Evolutionary conservation across 2,113 vertebrate genomes (phyloP), one percentile per base, ranked within the genome.

Genomic region (Taurulus bubalis): DNA sequence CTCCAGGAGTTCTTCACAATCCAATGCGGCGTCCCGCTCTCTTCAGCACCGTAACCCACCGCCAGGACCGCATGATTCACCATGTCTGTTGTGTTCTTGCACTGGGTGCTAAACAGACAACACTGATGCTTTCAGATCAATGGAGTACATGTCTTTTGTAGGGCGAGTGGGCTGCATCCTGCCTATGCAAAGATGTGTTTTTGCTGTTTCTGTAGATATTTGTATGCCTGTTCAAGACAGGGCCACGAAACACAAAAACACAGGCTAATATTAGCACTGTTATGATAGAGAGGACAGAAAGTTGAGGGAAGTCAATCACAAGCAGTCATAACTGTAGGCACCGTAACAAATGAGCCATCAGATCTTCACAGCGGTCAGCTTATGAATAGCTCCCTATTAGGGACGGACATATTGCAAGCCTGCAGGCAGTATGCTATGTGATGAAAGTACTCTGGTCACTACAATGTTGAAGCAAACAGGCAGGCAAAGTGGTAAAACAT

Each of bases 1-100:
- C 97, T 95, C 97, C 96, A 97, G 7, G 97, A 98, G 90, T 98
- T 98, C 82, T 98, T 98, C 75, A 96, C 97, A 0, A 97, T 98
- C 97, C 97, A 98, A 83, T 96, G 95, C 0, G 93, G 95, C 1
- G 12, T 80, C 0, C 95, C 92, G 0, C 90, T 82, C 24, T 96
- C 70, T n/a, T 95, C 87, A 1, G 15, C 2, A 0, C 94, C 95
- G 0, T 96, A 98, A 14, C 97, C 97, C 42, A 98, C 96, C 0
- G 97, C 97, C 6, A 98, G 94, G 6, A 98, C 97, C 0, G 96
- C 97, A 0, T 98, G 97, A 92, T 98, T 98, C 66, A 98, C 96
- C 77, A 73, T 96, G 80, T 97, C 97, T 0, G 96, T 94, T 22
- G 95, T 97, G 71, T 95, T 95, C 60, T 94, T 71, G 7, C 97